These are phyloP conservation scores for Botia kubotai DNA, from an alignment of 2,797 vertebrate species.

Conservation along the genomic window DNA sequence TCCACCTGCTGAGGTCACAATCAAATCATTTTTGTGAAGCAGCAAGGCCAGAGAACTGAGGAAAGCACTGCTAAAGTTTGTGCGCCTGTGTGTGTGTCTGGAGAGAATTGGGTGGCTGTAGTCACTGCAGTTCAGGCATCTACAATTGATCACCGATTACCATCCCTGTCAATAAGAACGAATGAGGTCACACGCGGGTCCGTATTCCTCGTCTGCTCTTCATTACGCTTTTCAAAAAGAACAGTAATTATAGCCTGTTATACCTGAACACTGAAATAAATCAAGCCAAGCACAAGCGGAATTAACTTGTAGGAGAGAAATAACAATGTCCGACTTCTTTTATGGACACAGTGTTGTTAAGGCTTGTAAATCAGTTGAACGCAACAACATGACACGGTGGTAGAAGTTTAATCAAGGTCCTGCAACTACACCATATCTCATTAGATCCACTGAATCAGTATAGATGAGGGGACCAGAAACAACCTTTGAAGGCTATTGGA, in stretches of 20 bases:
- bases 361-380: slow-evolving; percentile 33
- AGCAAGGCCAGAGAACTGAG: slow-evolving; percentile 25
- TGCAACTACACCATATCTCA: background rate
- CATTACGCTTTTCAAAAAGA: slow-evolving; percentile 36
- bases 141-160: slow-evolving; percentile 48
- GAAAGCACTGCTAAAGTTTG: background rate
- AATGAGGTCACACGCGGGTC: slow-evolving; percentile 37
- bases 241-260: slow-evolving; percentile 17
- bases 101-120: background rate
- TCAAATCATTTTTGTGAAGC: slow-evolving; percentile 28
- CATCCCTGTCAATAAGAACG: slow-evolving; percentile 43
- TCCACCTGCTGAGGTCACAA: slow-evolving; percentile 43
- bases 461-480: background rate
- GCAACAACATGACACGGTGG: background rate
- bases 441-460: background rate
- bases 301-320: slow-evolving; percentile 5
- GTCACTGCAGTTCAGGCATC: slow-evolving; percentile 28
- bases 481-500: background rate
- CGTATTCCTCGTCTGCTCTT: slow-evolving; percentile 35
- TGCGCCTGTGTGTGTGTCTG: background rate
- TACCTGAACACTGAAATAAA: slow-evolving; percentile 21
- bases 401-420: slow-evolving; percentile 15
- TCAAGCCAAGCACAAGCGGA: background rate
- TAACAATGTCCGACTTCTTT: background rate
- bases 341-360: background rate